Evolutionary conservation across 35 echinoderm and acorn worm genomes (phyloP).

Genomic region (Holothuria glaberrima): DNA sequence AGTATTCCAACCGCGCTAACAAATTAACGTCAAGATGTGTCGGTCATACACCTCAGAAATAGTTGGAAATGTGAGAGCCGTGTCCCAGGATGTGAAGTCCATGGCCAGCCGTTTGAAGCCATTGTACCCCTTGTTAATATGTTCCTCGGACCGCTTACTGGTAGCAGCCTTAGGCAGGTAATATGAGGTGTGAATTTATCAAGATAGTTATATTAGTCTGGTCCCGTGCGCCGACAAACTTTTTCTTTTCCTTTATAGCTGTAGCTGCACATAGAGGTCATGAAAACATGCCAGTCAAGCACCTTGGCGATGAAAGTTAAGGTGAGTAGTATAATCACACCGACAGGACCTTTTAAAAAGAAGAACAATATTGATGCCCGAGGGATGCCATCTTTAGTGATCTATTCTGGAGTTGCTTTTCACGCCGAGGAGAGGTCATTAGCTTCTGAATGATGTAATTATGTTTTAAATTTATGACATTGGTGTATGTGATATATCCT

Average conservation of each 20-base stretch:
- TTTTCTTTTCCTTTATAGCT: not conserved
- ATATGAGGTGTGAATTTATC: slow-evolving; percentile 64
- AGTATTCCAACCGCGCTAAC: slow-evolving; percentile 53
- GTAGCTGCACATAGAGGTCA: slow-evolving; percentile 33
- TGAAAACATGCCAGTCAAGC: slow-evolving; percentile 52
- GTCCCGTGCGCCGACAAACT: not conserved
- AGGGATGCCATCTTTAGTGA: not conserved
- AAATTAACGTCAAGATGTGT: slow-evolving; percentile 32
- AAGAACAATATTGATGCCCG: slow-evolving; percentile 57
- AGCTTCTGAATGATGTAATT: slow-evolving; percentile 44
- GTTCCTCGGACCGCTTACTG: slow-evolving; percentile 48
- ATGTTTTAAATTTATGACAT: slow-evolving; percentile 33
- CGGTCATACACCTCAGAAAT: slow-evolving; percentile 42
- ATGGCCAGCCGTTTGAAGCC: no score
- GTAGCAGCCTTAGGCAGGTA: slow-evolving; percentile 37
- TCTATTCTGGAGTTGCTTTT: not conserved
- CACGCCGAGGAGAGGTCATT: slow-evolving; percentile 24
- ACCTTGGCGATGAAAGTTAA: not conserved
- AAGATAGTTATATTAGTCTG: slow-evolving; percentile 39
- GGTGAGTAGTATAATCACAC: not conserved
- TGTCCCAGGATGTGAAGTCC: not conserved
- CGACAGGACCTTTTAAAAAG: slow-evolving; percentile 42
- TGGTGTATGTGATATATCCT: slow-evolving; percentile 39
- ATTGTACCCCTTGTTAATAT: slow-evolving; percentile 15
- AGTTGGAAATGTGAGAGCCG: slow-evolving; percentile 28